A percentile compares a stretch with the other conserved stretches of the same genome.
phyloP scores from a whole-genome alignment of 2,113 vertebrate genomes.

The Machaerirhynchus nigripectus region DNA sequence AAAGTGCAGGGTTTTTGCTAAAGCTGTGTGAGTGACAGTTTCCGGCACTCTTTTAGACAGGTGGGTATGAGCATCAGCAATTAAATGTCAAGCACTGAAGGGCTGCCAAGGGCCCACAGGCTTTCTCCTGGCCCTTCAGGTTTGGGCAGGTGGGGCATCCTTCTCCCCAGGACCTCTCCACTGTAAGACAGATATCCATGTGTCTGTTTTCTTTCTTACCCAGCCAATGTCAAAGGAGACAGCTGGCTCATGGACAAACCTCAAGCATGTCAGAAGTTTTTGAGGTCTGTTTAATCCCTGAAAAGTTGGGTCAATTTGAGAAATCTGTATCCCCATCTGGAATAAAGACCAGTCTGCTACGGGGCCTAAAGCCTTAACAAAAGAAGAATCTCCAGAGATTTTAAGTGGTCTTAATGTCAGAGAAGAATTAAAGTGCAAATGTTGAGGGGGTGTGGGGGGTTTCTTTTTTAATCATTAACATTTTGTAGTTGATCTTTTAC shows the following conservation, averaged over 20 bases:
- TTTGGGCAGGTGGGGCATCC: neutral
- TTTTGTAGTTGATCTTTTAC: neutral
- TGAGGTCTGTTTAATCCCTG: neutral
- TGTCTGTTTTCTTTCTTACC: neutral
- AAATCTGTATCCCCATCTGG: neutral
- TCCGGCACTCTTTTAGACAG: neutral
- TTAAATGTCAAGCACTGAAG: neutral
- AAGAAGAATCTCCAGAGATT: neutral
- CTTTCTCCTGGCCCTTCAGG: neutral
- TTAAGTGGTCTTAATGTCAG: neutral
- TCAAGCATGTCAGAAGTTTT: neutral
- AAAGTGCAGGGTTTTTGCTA: neutral
- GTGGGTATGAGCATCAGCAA: neutral
- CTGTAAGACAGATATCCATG: rapidly evolving
- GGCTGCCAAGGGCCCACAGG: neutral
- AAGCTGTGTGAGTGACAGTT: neutral
- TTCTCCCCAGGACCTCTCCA: neutral
- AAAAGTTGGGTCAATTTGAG: neutral
- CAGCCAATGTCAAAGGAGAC: neutral
- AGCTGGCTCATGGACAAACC: rapidly evolving
- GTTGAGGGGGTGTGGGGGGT: rapidly evolving
- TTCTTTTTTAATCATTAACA: neutral
- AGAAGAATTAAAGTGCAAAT: neutral
- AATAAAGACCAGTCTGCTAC: neutral
- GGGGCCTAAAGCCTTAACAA: neutral